Evolutionary conservation across 1,140 invertebrate species (phyloP).

Genomic region (Heterodera schachtii): DNA sequence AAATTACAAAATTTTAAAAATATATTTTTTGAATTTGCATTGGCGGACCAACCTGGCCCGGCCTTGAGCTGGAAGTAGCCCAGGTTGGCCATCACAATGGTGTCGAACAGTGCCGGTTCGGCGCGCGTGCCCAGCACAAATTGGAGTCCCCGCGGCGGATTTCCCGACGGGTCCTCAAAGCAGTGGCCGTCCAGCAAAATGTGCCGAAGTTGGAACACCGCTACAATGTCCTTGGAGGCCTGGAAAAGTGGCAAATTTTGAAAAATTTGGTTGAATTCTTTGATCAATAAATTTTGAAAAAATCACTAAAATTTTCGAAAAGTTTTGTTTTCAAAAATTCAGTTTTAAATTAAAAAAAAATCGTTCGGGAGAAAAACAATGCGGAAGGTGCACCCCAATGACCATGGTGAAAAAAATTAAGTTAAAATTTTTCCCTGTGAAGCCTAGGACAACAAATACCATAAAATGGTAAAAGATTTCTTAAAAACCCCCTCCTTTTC

Average conservation of each 20-base stretch:
- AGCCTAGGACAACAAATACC: too few relatives aligned
- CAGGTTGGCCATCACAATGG: slow-evolving; percentile 99
- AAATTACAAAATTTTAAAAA: too few relatives aligned
- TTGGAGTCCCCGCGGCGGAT: slow-evolving; percentile 92
- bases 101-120: slow-evolving; percentile 81
- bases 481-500: too few relatives aligned
- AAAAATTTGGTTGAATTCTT: too few relatives aligned
- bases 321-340: neutral
- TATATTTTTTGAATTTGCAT: neutral
- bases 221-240: slow-evolving; percentile 69
- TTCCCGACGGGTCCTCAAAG: slow-evolving; percentile 85
- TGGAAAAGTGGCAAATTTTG: neutral
- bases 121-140: slow-evolving; percentile 85
- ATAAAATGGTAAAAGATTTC: too few relatives aligned
- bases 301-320: slow-evolving; percentile 24
- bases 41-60: slow-evolving; percentile 69
- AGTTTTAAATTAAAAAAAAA: too few relatives aligned
- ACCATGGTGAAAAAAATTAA: too few relatives aligned
- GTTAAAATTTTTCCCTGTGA: too few relatives aligned
- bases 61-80: slow-evolving; percentile 48
- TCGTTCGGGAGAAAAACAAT: too few relatives aligned
- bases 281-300: slow-evolving; percentile 54
- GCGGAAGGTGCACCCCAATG: too few relatives aligned
- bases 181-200: slow-evolving; percentile 88
- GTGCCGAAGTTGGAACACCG: slow-evolving; percentile 88